A percentile compares a stretch with the other conserved stretches of the same genome.
Evolutionary conservation across 2,113 vertebrate genomes (phyloP).

Genomic region (Trematocara unimaculatum): DNA sequence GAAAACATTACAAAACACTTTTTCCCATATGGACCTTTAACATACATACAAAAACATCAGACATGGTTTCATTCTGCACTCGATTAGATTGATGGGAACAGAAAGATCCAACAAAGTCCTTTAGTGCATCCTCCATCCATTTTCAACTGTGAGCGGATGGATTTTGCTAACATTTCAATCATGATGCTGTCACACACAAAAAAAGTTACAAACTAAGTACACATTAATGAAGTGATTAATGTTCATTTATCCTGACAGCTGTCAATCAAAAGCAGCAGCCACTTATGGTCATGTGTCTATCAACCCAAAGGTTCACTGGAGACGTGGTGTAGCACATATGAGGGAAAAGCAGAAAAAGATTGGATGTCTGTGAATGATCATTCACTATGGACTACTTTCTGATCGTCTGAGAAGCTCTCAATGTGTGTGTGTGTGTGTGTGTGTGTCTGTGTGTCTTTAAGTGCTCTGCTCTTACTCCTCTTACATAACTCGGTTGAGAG

Average conservation of each 20-base stretch:
- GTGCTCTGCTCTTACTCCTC: neutral
- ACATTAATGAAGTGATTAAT: neutral
- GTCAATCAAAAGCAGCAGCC: neutral
- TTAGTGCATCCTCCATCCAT: neutral
- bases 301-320: neutral
- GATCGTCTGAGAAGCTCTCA: neutral
- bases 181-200: neutral
- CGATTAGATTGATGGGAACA: neutral
- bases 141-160: neutral
- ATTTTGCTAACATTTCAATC: neutral
- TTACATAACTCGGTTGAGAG: conserved; percentile 37
- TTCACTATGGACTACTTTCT: neutral
- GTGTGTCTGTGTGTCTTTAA: neutral
- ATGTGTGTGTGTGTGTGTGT: neutral
- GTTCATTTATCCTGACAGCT: neutral
- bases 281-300: neutral
- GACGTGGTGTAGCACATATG: neutral
- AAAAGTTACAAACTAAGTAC: neutral
- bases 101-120: neutral
- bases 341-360: neutral
- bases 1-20: neutral
- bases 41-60: neutral
- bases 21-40: neutral
- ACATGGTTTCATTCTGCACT: neutral
- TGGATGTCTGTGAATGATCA: neutral